Conservation (phyloP, 1,140 invertebrate genomes). For the Leptinotarsa defecta region DNA sequence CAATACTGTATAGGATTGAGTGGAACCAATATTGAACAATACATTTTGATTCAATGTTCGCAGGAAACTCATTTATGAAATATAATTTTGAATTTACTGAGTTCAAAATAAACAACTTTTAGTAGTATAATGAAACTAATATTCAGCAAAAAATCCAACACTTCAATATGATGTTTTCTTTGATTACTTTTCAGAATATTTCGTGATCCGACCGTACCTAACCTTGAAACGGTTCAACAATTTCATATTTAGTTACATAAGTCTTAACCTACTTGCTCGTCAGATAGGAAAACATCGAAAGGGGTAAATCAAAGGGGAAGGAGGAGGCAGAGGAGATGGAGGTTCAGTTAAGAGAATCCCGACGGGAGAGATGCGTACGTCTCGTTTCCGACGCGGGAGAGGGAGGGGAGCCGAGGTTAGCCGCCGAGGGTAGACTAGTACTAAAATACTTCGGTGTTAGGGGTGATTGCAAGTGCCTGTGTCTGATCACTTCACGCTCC, state of each 20-base stretch:
- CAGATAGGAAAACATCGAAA: conserved; percentile 11
- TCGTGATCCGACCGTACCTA: no score
- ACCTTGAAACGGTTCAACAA: conserved; percentile 15
- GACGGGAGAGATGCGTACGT: neutral
- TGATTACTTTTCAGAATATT: no score
- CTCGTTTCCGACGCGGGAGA: conserved; percentile 46
- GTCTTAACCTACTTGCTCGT: conserved; percentile 18
- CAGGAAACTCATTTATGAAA: no score
- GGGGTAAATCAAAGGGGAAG: neutral
- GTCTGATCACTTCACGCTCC: conserved; percentile 70
- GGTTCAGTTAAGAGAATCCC: conserved; percentile 16
- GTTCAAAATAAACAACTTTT: no score
- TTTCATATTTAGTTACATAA: conserved; percentile 28
- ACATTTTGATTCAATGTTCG: no score
- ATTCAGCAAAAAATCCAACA: no score
- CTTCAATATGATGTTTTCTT: no score
- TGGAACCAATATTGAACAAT: no score
- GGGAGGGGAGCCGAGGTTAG: conserved; percentile 64
- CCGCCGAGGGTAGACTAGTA: conserved; percentile 42
- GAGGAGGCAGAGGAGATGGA: neutral
- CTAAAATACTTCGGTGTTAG: conserved; percentile 62
- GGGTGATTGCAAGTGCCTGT: conserved; percentile 69
- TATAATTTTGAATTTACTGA: no score
- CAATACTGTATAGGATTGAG: no score
- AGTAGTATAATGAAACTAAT: no score